Evolutionary conservation across 2,888 invertebrate species (phyloP).

Genomic region (Chydorus sphaericus): DNA sequence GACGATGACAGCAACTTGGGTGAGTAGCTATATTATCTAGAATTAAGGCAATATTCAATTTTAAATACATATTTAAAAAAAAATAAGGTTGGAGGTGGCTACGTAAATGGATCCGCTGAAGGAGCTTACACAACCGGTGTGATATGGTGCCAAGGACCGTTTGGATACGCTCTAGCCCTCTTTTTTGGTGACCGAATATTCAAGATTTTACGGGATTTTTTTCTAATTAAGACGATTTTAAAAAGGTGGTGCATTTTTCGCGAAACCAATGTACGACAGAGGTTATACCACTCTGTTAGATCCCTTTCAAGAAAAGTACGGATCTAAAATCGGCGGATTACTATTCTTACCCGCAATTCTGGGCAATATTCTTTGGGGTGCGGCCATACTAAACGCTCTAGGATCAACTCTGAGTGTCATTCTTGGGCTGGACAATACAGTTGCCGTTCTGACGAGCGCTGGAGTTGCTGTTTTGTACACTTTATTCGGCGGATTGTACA

Average conservation of each 20-base stretch:
- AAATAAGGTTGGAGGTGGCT: conserved; percentile 98
- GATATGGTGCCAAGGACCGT: conserved; percentile 98
- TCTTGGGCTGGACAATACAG: conserved; percentile 37
- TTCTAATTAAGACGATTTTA: no score
- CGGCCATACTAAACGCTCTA: conserved; percentile 88
- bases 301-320: conserved; percentile 91
- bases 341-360: conserved; percentile 90
- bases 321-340: conserved; percentile 92
- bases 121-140: conserved; percentile 83
- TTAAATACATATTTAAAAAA: no score
- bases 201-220: not conserved
- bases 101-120: conserved; percentile 98
- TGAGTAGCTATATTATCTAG: no score
- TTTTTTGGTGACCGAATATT: conserved; percentile 63
- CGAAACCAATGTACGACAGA: conserved; percentile 91
- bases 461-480: conserved; percentile 48
- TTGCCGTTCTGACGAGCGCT: conserved; percentile 42
- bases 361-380: conserved; percentile 98
- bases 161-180: conserved; percentile 90
- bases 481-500: conserved; percentile 50
- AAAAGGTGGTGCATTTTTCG: conserved; percentile 89
- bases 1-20: conserved; percentile 99
- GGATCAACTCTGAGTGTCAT: conserved; percentile 50
- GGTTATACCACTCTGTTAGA: conserved; percentile 98
- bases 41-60: no score